Percentiles rank a stretch among this genome's conserved stretches.
phyloP scores from a whole-genome alignment of 2,797 vertebrate species.

The Poeciliopsis infans region DNA sequence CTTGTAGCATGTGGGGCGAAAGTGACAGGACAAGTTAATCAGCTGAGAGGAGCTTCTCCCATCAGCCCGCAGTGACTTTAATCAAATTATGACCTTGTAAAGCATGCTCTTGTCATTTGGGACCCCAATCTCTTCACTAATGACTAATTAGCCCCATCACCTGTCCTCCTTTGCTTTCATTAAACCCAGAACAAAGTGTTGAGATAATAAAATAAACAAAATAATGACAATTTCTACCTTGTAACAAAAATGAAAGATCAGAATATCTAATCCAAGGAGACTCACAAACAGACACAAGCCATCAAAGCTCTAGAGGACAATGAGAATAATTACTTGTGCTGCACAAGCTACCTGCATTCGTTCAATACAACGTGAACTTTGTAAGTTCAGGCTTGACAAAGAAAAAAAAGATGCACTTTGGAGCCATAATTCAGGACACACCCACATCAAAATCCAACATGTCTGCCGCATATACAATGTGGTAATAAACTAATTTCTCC shows the following conservation, averaged over 20 bases:
- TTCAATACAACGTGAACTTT: not conserved
- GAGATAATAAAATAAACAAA: conserved; percentile 82
- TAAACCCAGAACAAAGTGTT: conserved; percentile 78
- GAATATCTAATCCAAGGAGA: conserved; percentile 67
- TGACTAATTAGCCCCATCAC: conserved; percentile 87
- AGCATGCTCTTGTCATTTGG: conserved; percentile 83
- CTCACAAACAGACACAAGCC: conserved; percentile 57
- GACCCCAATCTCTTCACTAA: conserved; percentile 82
- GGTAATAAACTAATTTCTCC: not conserved
- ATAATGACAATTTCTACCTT: conserved; percentile 53
- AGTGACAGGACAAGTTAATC: conserved; percentile 76
- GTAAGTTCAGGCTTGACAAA: not conserved
- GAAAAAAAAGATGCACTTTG: not conserved
- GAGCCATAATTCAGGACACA: too few species aligned
- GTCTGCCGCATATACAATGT: not conserved
- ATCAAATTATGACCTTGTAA: conserved; percentile 88
- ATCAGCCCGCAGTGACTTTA: conserved; percentile 82
- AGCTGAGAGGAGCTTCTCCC: conserved; percentile 78
- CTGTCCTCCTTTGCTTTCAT: conserved; percentile 81
- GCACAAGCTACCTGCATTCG: not conserved
- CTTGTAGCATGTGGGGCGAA: conserved; percentile 55
- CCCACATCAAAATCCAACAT: not conserved
- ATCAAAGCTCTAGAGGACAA: conserved; percentile 73
- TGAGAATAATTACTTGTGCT: conserved; percentile 72
- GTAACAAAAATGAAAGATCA: conserved; percentile 37